Conservation (phyloP, 2,113 vertebrate genomes). For the Ptyas mucosa region DNA sequence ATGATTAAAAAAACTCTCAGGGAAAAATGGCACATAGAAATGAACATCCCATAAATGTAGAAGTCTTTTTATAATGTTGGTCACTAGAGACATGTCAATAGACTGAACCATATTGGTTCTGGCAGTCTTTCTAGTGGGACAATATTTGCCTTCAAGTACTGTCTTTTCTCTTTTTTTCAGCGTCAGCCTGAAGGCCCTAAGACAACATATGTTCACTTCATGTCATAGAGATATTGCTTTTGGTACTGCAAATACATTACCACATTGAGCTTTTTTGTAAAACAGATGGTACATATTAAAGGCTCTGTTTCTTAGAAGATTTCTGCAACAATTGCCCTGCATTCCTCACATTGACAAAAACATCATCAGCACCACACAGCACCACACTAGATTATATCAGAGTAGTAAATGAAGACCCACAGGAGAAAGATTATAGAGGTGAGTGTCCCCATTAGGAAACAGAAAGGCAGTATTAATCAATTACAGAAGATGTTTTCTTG, state of each 20-base stretch:
- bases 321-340: slow-evolving; percentile 78
- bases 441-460: slow-evolving; percentile 76
- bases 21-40: slow-evolving; percentile 61
- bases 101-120: slow-evolving; percentile 83
- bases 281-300: slow-evolving; percentile 95
- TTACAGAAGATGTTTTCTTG: slow-evolving; percentile 50
- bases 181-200: slow-evolving; percentile 95
- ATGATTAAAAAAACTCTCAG: slow-evolving; percentile 46
- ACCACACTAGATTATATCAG: slow-evolving; percentile 78
- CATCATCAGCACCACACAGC: slow-evolving; percentile 88
- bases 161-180: slow-evolving; percentile 94
- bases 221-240: slow-evolving; percentile 92
- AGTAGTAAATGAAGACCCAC: slow-evolving; percentile 75
- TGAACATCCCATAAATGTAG: slow-evolving; percentile 73
- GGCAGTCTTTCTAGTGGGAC: slow-evolving; percentile 95
- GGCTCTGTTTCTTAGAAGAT: slow-evolving; percentile 77
- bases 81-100: slow-evolving; percentile 95
- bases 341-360: slow-evolving; percentile 88
- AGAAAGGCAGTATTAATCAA: slow-evolving; percentile 44
- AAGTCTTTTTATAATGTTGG: slow-evolving; percentile 82
- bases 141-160: slow-evolving; percentile 95
- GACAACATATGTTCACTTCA: slow-evolving; percentile 97
- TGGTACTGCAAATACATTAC: slow-evolving; percentile 81
- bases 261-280: slow-evolving; percentile 76
- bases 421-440: slow-evolving; percentile 80